Conservation (phyloP, 1,140 invertebrate species). For the Oryzaephilus surinamensis region DNA sequence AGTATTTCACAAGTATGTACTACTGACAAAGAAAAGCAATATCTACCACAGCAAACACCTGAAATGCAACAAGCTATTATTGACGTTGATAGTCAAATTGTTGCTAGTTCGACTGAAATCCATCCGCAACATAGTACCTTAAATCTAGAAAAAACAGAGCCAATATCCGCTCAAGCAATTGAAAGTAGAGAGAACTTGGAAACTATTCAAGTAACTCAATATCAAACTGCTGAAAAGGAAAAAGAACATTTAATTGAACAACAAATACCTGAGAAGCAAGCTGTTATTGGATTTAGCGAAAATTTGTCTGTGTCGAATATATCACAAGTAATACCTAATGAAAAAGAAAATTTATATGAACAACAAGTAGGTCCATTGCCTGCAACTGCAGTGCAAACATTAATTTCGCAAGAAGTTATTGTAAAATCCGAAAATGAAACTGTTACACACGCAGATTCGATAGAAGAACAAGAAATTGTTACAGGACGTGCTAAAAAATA, state of each 20-base stretch:
- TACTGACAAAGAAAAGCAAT: slow-evolving; percentile 43
- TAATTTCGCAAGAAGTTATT: slow-evolving; percentile 41
- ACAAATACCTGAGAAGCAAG: slow-evolving; percentile 40
- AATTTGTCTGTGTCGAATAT: slow-evolving; percentile 37
- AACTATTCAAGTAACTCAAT: slow-evolving; percentile 41
- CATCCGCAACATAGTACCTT: slow-evolving; percentile 40
- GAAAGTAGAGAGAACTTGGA: slow-evolving; percentile 38
- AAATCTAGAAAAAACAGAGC: slow-evolving; percentile 31
- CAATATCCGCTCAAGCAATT: slow-evolving; percentile 36
- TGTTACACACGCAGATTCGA: slow-evolving; percentile 36
- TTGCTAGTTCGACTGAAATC: slow-evolving; percentile 41
- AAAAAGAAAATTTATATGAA: slow-evolving; percentile 41
- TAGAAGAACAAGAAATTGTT: slow-evolving; percentile 33
- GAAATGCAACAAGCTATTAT: slow-evolving; percentile 37
- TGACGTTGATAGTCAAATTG: slow-evolving; percentile 39
- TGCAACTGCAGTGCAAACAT: slow-evolving; percentile 34
- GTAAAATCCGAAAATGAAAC: slow-evolving; percentile 41
- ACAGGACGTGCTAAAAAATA: slow-evolving; percentile 41
- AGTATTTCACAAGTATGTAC: slow-evolving; percentile 41
- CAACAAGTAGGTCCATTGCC: slow-evolving; percentile 32
- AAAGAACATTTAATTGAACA: slow-evolving; percentile 35
- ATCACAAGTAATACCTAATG: slow-evolving; percentile 42
- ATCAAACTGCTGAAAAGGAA: slow-evolving; percentile 47
- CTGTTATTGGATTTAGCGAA: slow-evolving; percentile 41
- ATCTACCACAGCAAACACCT: too few relatives aligned